Conservation (phyloP, 2,888 invertebrate genomes). For the Lapara coniferarum region DNA sequence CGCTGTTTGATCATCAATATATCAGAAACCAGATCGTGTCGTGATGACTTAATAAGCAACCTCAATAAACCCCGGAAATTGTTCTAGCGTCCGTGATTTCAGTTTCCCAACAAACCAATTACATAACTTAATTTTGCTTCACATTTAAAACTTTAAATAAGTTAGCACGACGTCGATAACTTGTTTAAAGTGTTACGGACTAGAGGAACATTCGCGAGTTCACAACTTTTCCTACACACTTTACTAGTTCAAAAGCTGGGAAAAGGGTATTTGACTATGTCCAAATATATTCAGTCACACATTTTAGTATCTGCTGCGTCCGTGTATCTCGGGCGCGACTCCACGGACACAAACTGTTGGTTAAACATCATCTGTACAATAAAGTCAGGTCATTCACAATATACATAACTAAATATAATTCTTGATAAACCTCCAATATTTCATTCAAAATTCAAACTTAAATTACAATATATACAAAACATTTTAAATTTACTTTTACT, state of each 20-base stretch:
- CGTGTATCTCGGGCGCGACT: not conserved
- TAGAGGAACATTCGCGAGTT: not conserved
- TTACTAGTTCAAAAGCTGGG: conserved; percentile 22
- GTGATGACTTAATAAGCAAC: conserved; percentile 14
- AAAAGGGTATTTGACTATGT: conserved; percentile 16
- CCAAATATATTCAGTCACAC: conserved; percentile 7
- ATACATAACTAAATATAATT: conserved; percentile 39
- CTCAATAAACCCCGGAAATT: conserved; percentile 19
- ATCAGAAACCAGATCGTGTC: not conserved
- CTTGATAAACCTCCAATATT: conserved; percentile 59
- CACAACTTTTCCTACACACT: conserved; percentile 19
- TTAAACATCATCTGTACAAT: conserved; percentile 31
- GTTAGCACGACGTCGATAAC: conserved; percentile 18
- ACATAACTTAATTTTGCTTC: conserved; percentile 12
- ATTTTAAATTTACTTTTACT: conserved; percentile 63
- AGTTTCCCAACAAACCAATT: conserved; percentile 19
- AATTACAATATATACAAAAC: conserved; percentile 70
- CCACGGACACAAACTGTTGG: conserved; percentile 6
- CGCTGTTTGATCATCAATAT: not conserved
- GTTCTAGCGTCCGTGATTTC: conserved; percentile 3
- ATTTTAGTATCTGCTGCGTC: not conserved
- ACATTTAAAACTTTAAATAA: conserved; percentile 20
- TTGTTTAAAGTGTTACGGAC: conserved; percentile 11
- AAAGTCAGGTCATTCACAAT: conserved; percentile 41
- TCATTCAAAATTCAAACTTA: conserved; percentile 53